A percentile compares a stretch with the other conserved stretches of the same genome.
Conservation (phyloP, 2,113 vertebrate species). For the Thymallus thymallus region DNA sequence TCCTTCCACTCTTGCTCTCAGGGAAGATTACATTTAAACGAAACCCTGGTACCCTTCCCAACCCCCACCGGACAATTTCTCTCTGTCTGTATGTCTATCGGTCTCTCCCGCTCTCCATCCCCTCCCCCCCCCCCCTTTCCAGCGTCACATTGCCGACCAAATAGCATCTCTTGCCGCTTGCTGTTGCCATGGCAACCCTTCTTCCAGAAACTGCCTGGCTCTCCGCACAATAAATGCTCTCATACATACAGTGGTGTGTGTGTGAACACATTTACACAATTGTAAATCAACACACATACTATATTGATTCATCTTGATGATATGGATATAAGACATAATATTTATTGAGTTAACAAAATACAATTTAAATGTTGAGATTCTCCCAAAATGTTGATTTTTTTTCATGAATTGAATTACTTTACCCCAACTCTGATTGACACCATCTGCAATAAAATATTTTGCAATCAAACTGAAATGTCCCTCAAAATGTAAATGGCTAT, state of each 20-base stretch:
- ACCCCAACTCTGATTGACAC: neutral
- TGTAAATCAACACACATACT: neutral
- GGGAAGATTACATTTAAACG: conserved; percentile 17
- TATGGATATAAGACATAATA: neutral
- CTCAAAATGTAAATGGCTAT: neutral
- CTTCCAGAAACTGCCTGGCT: conserved; percentile 67
- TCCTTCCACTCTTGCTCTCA: neutral
- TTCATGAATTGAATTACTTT: too few species aligned
- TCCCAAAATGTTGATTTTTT: too few species aligned
- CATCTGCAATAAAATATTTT: neutral
- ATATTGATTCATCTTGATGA: neutral
- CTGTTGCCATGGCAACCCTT: conserved; percentile 79
- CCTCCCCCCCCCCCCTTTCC: conserved; percentile 39
- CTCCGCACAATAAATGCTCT: conserved; percentile 62
- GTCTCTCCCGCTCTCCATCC: conserved; percentile 38
- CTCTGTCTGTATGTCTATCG: conserved; percentile 24
- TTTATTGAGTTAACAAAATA: neutral
- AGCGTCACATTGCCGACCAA: conserved; percentile 60
- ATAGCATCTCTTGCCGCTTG: conserved; percentile 62
- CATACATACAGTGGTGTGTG: conserved; percentile 45
- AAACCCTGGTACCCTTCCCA: too few species aligned
- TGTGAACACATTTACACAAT: conserved; percentile 18
- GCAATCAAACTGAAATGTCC: neutral
- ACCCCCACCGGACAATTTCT: neutral
- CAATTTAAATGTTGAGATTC: too few species aligned